Evolutionary conservation across 53 echinoderm and acorn worm genomes (phyloP).

Genomic region (Antedon mediterranea): DNA sequence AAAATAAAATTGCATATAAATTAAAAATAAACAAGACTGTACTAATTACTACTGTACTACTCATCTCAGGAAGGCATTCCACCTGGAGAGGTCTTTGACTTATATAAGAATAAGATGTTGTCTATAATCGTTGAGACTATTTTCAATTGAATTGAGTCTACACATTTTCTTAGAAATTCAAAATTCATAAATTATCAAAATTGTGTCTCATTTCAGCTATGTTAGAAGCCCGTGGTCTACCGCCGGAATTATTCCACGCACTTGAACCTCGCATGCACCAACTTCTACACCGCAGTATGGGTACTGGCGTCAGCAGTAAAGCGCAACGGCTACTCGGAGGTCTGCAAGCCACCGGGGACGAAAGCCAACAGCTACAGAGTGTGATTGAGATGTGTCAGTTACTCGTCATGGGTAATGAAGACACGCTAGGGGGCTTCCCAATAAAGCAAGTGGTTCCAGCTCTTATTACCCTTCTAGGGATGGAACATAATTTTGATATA

Average conservation of each 20-base stretch:
- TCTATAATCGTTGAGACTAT: no score
- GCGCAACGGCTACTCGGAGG: constrained; percentile 94
- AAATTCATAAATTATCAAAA: no score
- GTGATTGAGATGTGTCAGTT: constrained; percentile 99
- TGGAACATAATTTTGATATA: constrained; percentile 99
- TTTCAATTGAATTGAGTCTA: no score
- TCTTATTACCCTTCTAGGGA: constrained; percentile 69
- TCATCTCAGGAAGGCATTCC: no score
- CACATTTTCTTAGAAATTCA: no score
- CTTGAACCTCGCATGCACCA: constrained; percentile 99
- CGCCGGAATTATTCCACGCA: constrained; percentile 94
- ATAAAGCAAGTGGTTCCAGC: constrained; percentile 99
- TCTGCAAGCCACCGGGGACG: constrained; percentile 84
- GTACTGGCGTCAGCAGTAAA: constrained; percentile 92
- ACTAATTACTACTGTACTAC: no score
- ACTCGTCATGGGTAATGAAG: constrained; percentile 97
- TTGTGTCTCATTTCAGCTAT: constrained; percentile 34
- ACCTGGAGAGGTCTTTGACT: no score
- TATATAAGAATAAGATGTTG: no score
- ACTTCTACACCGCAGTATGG: constrained; percentile 94
- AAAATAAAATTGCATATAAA: no score
- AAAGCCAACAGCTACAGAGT: constrained; percentile 95
- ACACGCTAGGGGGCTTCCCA: constrained; percentile 95
- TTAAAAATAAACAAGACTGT: no score
- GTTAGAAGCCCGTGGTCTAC: constrained; percentile 90